These are phyloP conservation scores for Oligia strigilis DNA, from an alignment of 2,888 invertebrate species.

Conservation along the genomic window DNA sequence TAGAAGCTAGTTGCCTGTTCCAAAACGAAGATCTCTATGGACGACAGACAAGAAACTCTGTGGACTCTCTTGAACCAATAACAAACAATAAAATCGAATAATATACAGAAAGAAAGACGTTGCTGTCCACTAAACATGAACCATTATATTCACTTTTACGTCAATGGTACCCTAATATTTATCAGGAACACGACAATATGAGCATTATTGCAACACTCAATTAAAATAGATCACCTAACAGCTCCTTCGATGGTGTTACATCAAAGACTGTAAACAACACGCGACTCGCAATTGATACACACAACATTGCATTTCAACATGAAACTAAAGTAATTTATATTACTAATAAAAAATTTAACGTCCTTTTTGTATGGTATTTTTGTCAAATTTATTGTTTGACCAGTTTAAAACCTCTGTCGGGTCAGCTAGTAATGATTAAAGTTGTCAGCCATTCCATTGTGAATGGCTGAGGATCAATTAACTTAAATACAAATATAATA, in stretches of 20 bases:
- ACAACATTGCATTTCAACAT: constrained; percentile 50
- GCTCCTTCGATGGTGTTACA: constrained; percentile 2
- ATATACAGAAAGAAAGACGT: neutral
- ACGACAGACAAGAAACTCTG: neutral
- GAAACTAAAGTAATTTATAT: constrained; percentile 1
- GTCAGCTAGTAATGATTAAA: too few relatives aligned
- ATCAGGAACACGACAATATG: neutral
- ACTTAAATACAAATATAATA: too few relatives aligned
- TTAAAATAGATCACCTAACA: neutral
- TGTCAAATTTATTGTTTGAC: too few relatives aligned
- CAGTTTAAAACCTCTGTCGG: too few relatives aligned
- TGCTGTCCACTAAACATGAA: neutral
- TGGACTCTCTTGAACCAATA: neutral
- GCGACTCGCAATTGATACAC: constrained; percentile 15
- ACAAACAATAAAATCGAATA: neutral
- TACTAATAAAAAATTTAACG: too few relatives aligned
- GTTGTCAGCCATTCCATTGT: too few relatives aligned
- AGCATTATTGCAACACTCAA: neutral
- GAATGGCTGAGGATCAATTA: too few relatives aligned
- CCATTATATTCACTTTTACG: neutral
- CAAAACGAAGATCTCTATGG: neutral
- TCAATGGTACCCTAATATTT: neutral
- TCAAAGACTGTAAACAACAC: constrained; percentile 22
- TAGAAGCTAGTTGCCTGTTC: neutral
- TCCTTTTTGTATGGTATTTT: too few relatives aligned